Conservation (phyloP, 2,888 invertebrate genomes). For the Chrysina gloriosa region DNA sequence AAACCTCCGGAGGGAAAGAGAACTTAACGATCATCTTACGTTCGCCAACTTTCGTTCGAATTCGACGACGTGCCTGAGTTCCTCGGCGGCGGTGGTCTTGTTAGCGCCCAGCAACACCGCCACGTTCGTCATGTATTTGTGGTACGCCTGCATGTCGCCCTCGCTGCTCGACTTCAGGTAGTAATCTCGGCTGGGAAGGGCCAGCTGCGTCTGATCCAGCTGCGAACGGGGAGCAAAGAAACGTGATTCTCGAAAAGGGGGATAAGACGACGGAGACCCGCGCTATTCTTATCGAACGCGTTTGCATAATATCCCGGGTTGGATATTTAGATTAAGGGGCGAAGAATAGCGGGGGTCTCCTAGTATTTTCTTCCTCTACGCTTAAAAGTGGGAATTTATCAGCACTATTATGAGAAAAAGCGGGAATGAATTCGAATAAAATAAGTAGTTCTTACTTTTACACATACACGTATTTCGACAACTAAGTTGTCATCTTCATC, state of each 20-base stretch:
- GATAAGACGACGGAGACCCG: no score
- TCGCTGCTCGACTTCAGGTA: conserved; percentile 82
- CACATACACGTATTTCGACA: no score
- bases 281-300: no score
- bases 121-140: conserved; percentile 84
- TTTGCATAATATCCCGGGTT: no score
- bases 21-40: conserved; percentile 65
- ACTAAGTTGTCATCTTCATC: no score
- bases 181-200: conserved; percentile 86
- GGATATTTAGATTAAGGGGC: no score
- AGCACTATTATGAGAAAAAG: no score
- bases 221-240: conserved; percentile 57
- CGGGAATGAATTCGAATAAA: no score
- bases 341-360: no score
- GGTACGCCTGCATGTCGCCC: conserved; percentile 81
- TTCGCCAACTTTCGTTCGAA: conserved; percentile 86
- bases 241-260: neutral
- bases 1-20: neutral
- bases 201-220: conserved; percentile 82
- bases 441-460: no score
- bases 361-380: no score
- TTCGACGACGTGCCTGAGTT: conserved; percentile 78
- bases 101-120: conserved; percentile 82
- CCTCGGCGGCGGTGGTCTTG: conserved; percentile 71
- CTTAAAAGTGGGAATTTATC: no score